Evolutionary conservation across 2,113 vertebrate species (phyloP), one percentile per base, ranked within the genome.

Genomic region (Heloderma charlesbogerti): DNA sequence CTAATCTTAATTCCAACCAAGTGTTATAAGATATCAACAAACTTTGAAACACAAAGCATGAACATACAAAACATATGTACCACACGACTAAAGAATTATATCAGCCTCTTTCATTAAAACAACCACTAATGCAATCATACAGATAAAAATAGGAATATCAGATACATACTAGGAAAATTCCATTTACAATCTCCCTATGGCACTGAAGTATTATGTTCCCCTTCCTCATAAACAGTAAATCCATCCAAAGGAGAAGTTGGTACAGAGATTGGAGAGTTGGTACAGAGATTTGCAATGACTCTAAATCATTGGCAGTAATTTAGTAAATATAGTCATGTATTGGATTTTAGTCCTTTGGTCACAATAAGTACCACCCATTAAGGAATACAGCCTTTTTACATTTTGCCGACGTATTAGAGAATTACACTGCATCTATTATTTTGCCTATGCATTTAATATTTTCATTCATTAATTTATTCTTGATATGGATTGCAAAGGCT

Each of bases 1-100:
- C 45, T 69, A 90, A 80, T 91, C 43, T 66, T 9, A 79, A 79
- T 84, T 69, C 48, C 51, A 88, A 13, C n/a, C 13, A 84, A 84
- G 88, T 48, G 82, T n/a, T 31, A 0, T 4, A 84, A 18, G 27
- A 81, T 71, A 77, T 60, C 88, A n/a, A 91, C 75, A 81, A 22
- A 86, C 63, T n/a, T 27, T 48, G 7, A 88, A 88, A 51, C 45
- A 57, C 0, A 40, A 60, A 84, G 43, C 48, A 84, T 37, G 27
- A 78, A 78, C 45, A 83, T 69, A 43, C 60, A 72, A 60, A 74
- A 86, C 40, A 51, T 78, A 67, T 78, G 13, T 15, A 29, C 4
- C 22, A 51, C 83, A 78, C 40, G 37, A 63, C 40, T 72, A 18
- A 54, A 67, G 4, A 18, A 60, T 25, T 74, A 40, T 57, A 18